phyloP scores from a whole-genome alignment of 2,888 invertebrate genomes.

The Glaucopsyche alexis region DNA sequence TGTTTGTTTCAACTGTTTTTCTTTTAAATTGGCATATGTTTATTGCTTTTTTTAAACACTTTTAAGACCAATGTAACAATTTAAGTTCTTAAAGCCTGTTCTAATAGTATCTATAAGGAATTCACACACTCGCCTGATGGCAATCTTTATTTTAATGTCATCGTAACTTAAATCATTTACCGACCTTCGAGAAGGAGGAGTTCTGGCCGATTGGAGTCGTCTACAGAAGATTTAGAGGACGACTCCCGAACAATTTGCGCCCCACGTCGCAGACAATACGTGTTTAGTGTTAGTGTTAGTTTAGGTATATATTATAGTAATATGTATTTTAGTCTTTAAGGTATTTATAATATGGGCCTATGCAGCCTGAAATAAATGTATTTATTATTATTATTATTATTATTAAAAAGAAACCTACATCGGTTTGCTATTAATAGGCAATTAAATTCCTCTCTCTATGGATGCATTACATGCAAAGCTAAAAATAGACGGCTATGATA shows the following conservation, averaged over 20 bases:
- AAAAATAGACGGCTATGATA: constrained; percentile 31
- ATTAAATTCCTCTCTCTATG: constrained; percentile 11
- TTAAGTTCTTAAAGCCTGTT: background rate
- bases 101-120: background rate
- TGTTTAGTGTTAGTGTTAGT: no score
- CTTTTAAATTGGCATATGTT: constrained; percentile 48
- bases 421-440: background rate
- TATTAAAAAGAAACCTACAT: background rate
- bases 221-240: no score
- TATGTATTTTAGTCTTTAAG: no score
- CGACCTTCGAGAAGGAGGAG: no score
- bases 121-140: background rate
- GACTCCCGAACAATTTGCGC: no score
- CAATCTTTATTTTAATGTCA: background rate
- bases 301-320: no score
- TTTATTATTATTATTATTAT: no score
- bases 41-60: background rate
- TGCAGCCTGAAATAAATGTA: no score
- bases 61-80: background rate
- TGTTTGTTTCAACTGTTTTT: constrained; percentile 57
- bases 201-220: no score
- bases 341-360: no score
- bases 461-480: constrained; percentile 11
- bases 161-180: no score
- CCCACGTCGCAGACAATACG: no score